Evolutionary conservation across 2,113 vertebrate genomes (phyloP).

Genomic region (Ammodytes marinus): DNA sequence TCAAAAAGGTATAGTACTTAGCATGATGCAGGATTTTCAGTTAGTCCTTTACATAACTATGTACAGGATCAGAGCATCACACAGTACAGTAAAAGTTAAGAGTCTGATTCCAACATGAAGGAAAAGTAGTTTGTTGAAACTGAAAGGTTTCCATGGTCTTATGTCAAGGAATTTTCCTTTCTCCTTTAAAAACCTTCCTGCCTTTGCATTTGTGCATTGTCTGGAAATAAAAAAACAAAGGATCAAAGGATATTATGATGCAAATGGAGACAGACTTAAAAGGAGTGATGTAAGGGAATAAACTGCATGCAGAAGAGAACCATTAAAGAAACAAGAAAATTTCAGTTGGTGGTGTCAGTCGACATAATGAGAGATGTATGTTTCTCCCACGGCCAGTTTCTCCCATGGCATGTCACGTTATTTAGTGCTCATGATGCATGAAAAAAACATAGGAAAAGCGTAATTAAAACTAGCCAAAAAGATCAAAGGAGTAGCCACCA

Average conservation of each 20-base stretch:
- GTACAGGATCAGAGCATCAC: neutral
- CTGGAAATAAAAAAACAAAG: slow-evolving; percentile 40
- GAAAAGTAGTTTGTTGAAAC: slow-evolving; percentile 9
- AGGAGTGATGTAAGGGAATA: slow-evolving; percentile 22
- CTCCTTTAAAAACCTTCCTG: slow-evolving; percentile 14
- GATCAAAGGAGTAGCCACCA: slow-evolving; percentile 66
- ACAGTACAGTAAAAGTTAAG: neutral
- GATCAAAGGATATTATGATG: slow-evolving; percentile 36
- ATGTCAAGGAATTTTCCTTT: slow-evolving; percentile 4
- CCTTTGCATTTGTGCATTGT: slow-evolving; percentile 7
- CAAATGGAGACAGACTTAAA: slow-evolving; percentile 27
- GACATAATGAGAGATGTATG: slow-evolving; percentile 49
- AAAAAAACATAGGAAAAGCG: slow-evolving; percentile 48
- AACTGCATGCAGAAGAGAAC: slow-evolving; percentile 19
- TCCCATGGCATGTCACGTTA: slow-evolving; percentile 59
- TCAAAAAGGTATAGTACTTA: neutral
- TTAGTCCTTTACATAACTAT: neutral
- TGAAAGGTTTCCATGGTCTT: slow-evolving; percentile 1
- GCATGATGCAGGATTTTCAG: neutral
- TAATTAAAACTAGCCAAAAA: slow-evolving; percentile 66
- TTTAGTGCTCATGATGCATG: slow-evolving; percentile 56
- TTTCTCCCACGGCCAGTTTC: slow-evolving; percentile 60
- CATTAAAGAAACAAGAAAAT: slow-evolving; percentile 37
- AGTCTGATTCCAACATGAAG: neutral
- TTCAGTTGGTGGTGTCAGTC: slow-evolving; percentile 59